Percentiles rank a stretch among this genome's conserved stretches.
Conservation (phyloP, 2,113 vertebrate genomes). For the Paramormyrops kingsleyae region DNA sequence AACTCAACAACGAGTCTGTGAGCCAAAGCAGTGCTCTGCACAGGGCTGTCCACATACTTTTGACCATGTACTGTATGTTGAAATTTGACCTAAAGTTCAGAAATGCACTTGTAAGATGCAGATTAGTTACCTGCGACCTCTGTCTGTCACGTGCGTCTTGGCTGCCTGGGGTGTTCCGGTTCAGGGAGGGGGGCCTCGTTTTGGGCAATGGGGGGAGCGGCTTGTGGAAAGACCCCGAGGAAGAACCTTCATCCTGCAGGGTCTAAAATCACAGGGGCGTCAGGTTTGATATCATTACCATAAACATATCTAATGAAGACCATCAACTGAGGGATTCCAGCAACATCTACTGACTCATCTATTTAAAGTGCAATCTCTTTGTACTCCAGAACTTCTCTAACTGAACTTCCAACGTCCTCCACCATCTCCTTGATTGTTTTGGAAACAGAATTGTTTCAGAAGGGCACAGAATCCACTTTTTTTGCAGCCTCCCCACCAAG, state of each 20-base stretch:
- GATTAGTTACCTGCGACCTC: background rate
- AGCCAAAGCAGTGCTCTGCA: background rate
- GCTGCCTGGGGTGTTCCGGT: background rate
- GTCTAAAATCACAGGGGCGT: background rate
- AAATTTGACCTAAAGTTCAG: background rate
- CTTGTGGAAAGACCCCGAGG: background rate
- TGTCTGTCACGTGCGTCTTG: background rate
- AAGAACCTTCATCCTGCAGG: background rate
- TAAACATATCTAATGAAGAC: background rate
- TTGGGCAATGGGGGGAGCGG: conserved; percentile 1
- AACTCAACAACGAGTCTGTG: background rate
- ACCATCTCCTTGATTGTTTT: background rate
- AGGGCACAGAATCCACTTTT: background rate
- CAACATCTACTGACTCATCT: background rate
- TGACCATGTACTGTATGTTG: background rate
- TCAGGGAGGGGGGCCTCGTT: background rate
- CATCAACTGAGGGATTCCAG: background rate
- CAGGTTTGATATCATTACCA: background rate
- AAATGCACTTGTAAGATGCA: background rate
- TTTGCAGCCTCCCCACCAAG: background rate
- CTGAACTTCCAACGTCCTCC: background rate
- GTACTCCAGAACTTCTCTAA: background rate
- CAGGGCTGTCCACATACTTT: background rate
- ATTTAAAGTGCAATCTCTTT: background rate
- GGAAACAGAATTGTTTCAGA: background rate